phyloP scores from a whole-genome alignment of 1,140 invertebrate genomes.

The Bombus fervidus region DNA sequence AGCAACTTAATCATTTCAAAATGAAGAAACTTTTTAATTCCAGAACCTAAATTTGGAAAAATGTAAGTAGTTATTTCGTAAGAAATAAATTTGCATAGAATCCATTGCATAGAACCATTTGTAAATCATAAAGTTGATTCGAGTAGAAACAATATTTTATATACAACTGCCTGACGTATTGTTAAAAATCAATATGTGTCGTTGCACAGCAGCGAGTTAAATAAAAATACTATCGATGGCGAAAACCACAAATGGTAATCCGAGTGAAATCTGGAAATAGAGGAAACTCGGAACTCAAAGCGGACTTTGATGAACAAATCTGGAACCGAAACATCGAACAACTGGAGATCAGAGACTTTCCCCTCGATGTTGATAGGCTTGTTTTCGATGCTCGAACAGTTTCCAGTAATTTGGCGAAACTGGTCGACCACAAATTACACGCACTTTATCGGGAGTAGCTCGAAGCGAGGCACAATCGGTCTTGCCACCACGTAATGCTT shows the following conservation, averaged over 20 bases:
- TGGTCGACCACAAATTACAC: conserved; percentile 50
- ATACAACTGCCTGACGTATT: too few species aligned
- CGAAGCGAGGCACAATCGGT: conserved; percentile 37
- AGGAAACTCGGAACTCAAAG: conserved; percentile 47
- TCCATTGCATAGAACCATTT: too few species aligned
- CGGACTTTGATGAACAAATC: conserved; percentile 43
- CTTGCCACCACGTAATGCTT: neutral
- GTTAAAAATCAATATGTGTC: neutral
- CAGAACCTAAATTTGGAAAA: too few species aligned
- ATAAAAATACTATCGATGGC: neutral
- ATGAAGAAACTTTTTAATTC: too few species aligned
- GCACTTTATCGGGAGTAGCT: conserved; percentile 52
- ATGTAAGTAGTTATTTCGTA: too few species aligned
- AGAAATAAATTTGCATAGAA: too few species aligned
- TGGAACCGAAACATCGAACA: neutral
- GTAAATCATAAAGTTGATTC: too few species aligned
- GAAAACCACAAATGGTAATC: neutral
- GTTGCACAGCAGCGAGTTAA: neutral
- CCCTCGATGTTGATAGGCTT: conserved; percentile 52
- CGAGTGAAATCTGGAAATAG: conserved; percentile 14
- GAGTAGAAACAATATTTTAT: too few species aligned
- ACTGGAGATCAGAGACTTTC: conserved; percentile 39
- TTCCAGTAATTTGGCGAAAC: conserved; percentile 55
- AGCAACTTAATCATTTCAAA: too few species aligned
- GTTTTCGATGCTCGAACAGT: conserved; percentile 39